Base-by-base conservation (phyloP, 2,888 invertebrate species). In the Eutolmus rufibarbis region DNA sequence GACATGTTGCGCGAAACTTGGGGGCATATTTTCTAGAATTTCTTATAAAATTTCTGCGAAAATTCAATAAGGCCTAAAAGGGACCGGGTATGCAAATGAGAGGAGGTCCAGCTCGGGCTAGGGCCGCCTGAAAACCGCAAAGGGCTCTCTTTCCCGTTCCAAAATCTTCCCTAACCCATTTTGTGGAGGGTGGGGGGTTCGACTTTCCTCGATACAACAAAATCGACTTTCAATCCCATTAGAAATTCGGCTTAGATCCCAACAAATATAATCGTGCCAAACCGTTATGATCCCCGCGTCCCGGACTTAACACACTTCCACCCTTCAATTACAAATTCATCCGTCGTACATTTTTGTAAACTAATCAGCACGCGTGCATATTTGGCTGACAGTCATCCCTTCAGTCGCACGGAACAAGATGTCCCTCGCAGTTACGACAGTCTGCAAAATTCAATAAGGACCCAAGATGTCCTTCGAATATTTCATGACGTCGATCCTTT, bases 311-410 rank as follows among this genome's bases (percentile, higher is more conserved):
- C 74, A 85, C 74, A 74, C 74, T 74, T 74, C 43, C 74, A 87
- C 46, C 87, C 77, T 88, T 88, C 88, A 87, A 88, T 88, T 88
- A 88, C 88, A 88, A 88, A 88, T 88, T 88, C 88, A 88, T 88
- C 88, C 76, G 87, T 87, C 88, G 88, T 88, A 85, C 82, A 85
- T 88, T 85, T 85, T 85, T 85, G 87, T 88, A 88, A 88, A 88
- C 88, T 88, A 88, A 88, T 88, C 88, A 88, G 88, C 87, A 88
- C 88, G 88, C 88, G 88, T 87, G 88, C 88, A 88, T 88, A 88
- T 87, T 88, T 88, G 87, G 81, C 81, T 87, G 88, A 88, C 87
- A 87, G 87, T 87, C 88, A 81, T 88, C 86, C 88, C 86, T 88
- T 87, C 87, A 79, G 78, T 51, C 57, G 74, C 28, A 31, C n/a